Base-by-base conservation (phyloP, 2,888 invertebrate genomes). In the Conistra vaccinii region DNA sequence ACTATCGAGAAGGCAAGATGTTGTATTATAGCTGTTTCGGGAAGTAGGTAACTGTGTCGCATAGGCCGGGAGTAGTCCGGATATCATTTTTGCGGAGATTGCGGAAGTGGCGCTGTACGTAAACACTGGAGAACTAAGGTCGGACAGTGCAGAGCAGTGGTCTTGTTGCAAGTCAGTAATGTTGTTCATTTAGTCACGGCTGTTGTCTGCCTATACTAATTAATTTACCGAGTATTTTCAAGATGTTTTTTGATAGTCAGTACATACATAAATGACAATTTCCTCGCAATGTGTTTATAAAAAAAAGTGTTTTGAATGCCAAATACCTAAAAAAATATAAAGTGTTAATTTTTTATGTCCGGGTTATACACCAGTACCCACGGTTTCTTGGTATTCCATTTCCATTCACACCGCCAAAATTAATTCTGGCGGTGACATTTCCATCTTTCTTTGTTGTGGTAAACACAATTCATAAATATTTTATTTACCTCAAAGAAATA, bases 1-100 rank as follows among this genome's bases (percentile, higher is more conserved):
- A 78, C 70, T 73, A 63, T 45, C 48, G 70, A 45, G 69, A 76
- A 76, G 66, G 53, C 80, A 76, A 76, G 58, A 76, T 67, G 76
- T 32, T 75, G 55, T 55, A 70, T 32, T 75, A 60, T 55, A 70
- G 57, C 20, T 63, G n/a, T 65, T 51, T 32, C 20, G n/a, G 48
- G 65, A 74, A 74, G 39, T 42, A 48, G 48, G 53, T 51, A 53
- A 39, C 23, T 67, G 23, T 72, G 73, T 68, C 53, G 45, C n/a
- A 26, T 58, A 68, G 67, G 66, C 53, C 2, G 73, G 26, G 55
- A 73, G 39, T 42, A 67, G 66, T 26, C 32, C 61, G 80, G 79
- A 73, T 67, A 63, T 63, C 7, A 78, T 63, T 78, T 78, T 77
- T 78, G 51, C 45, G 58, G 51, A 65, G 29, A 70, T 77, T 70